Base-by-base conservation (phyloP, 2,113 vertebrate species). In the Oncorhynchus nerka region DNA sequence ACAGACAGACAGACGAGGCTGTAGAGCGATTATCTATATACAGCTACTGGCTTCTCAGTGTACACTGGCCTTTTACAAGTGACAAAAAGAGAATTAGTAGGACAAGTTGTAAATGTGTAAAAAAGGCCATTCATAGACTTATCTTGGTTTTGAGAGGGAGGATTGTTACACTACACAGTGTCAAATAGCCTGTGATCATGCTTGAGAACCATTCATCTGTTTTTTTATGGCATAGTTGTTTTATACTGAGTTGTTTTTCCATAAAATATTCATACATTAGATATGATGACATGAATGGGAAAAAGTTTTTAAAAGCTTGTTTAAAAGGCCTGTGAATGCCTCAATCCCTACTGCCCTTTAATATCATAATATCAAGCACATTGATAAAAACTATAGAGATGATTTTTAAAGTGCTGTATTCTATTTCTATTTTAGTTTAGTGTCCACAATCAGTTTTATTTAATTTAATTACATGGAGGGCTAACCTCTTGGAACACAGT, bases 381-480 rank as follows among this genome's bases (percentile, higher is more conserved):
- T 5, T n/a, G 59, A n/a, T 62, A 24, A 62, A 12, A 62, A 62
- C 19, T 22, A 68, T 59, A 73, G 57, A 73, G 62, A 30, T 24
- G 26, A 30, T 67, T 75, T 86, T 89, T 67, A 85, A 74, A 79
- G 70, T 78, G 66, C 67, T 82, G 82, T 73, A 71, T 70, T 76
- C 69, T 72, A 75, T 32, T 83, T 74, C 68, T 65, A 83, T 80
- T 86, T 81, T 66, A 77, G 78, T 70, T 79, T 71, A 75, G 57
- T 70, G 30, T 78, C 76, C 61, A 80, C 74, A 79, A 81, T 84
- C 76, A 81, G 83, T 68, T 84, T 68, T 32, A 62, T 84, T 87
- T 90, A 71, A 90, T 92, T 90, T 87, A 83, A 90, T 88, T 88
- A 86, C 78, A 84, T 74, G 68, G 34, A 77, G 71, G 70, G 76